Conservation (phyloP, 2,113 vertebrate genomes). For the Psophia crepitans region DNA sequence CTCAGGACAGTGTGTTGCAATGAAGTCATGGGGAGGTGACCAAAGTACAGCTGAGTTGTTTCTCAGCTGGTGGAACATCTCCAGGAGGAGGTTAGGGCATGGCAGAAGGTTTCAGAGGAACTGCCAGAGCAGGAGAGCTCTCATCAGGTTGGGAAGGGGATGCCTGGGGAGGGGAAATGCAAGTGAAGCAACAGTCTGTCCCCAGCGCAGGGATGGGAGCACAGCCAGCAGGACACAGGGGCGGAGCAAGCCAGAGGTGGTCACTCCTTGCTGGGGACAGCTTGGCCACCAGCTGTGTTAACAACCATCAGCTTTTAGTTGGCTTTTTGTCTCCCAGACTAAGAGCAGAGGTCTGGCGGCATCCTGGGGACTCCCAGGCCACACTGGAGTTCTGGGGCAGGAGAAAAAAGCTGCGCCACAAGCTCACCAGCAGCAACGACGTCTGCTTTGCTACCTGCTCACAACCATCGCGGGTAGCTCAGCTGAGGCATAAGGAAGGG, state of each 20-base stretch:
- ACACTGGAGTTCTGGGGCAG: neutral
- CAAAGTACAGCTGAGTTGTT: neutral
- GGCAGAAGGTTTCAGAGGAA: neutral
- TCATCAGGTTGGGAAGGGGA: neutral
- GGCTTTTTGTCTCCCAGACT: neutral
- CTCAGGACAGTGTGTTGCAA: fast-evolving
- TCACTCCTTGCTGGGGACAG: neutral
- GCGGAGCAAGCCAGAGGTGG: neutral
- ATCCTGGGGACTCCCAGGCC: neutral
- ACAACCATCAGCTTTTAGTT: neutral
- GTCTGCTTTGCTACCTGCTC: neutral
- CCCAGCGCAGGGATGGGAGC: neutral
- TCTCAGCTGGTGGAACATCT: neutral
- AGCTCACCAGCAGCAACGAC: fast-evolving
- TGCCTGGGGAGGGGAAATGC: neutral
- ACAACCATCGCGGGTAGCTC: neutral
- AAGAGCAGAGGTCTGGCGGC: neutral
- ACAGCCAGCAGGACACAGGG: neutral
- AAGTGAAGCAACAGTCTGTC: fast-evolving
- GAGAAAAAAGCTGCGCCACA: neutral
- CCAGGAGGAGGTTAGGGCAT: neutral
- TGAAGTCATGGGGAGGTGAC: neutral
- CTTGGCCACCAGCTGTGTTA: neutral
- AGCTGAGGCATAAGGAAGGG: neutral
- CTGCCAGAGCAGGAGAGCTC: neutral